Percentiles rank a stretch among this genome's conserved stretches.
Conservation (phyloP, 2,113 vertebrate genomes). For the Sylvietta virens region DNA sequence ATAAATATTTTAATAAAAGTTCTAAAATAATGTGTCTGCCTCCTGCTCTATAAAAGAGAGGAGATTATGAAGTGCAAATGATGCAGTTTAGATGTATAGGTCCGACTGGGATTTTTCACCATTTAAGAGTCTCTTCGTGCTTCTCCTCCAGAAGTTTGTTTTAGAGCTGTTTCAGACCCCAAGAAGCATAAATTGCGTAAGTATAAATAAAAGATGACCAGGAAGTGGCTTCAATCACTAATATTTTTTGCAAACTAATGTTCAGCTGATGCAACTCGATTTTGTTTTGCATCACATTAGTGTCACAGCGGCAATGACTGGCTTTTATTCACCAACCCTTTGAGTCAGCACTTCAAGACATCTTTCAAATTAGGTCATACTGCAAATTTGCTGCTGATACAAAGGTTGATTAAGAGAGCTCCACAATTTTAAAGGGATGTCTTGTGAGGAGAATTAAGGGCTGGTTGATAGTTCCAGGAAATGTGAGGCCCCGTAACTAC, state of each 20-base stretch:
- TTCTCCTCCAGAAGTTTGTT: slow-evolving; percentile 44
- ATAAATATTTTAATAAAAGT: slow-evolving; percentile 69
- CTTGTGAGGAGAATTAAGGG: slow-evolving; percentile 73
- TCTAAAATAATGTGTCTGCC: slow-evolving; percentile 55
- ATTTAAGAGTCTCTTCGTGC: slow-evolving; percentile 6
- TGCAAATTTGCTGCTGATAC: slow-evolving; percentile 75
- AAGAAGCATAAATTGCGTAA: slow-evolving; percentile 48
- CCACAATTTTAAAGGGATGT: slow-evolving; percentile 71
- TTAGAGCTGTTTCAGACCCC: background rate
- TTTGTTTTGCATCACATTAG: slow-evolving; percentile 78
- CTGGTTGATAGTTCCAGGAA: slow-evolving; percentile 76
- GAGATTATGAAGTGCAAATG: slow-evolving; percentile 30
- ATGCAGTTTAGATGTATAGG: slow-evolving; percentile 50
- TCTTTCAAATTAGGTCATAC: slow-evolving; percentile 80
- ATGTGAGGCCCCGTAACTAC: slow-evolving; percentile 59
- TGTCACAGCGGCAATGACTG: slow-evolving; percentile 69
- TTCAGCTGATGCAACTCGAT: slow-evolving; percentile 76
- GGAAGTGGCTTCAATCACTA: slow-evolving; percentile 69
- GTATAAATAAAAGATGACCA: slow-evolving; percentile 77
- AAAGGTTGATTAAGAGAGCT: slow-evolving; percentile 81
- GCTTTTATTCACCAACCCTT: slow-evolving; percentile 76
- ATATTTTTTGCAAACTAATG: slow-evolving; percentile 77
- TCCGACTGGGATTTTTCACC: slow-evolving; percentile 29
- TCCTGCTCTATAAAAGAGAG: slow-evolving; percentile 14
- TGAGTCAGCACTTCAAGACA: slow-evolving; percentile 80